Percentiles rank a stretch among this genome's conserved stretches.
Evolutionary conservation across 2,113 vertebrate species (phyloP).

Genomic region (Trematomus loennbergii): DNA sequence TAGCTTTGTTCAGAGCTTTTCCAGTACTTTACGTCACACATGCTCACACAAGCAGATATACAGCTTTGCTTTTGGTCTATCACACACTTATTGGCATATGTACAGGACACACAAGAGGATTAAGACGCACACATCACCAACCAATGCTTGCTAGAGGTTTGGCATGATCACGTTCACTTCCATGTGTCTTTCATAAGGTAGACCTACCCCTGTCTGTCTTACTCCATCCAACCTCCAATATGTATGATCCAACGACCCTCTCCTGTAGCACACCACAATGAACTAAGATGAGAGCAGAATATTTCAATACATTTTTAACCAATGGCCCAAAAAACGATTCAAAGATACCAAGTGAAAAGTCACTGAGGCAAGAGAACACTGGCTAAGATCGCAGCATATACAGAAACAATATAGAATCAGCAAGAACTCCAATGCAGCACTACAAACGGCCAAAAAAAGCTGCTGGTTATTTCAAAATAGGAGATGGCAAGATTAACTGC

Average conservation of each 20-base stretch:
- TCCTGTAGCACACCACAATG: neutral
- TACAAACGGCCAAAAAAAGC: neutral
- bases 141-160: neutral
- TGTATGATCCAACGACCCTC: conserved; percentile 13
- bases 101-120: neutral
- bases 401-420: no score
- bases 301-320: neutral
- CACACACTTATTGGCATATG: conserved; percentile 15
- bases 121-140: neutral
- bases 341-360: no score
- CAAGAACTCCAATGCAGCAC: no score
- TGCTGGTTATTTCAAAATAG: no score
- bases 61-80: conserved; percentile 4
- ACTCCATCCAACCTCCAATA: conserved; percentile 1
- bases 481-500: no score
- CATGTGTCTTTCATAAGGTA: conserved; percentile 49
- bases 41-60: conserved; percentile 19
- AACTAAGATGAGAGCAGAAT: neutral
- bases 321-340: no score
- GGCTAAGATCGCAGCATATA: no score
- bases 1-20: conserved; percentile 47
- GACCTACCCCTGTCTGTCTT: conserved; percentile 9
- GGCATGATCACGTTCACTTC: neutral
- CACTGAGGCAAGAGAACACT: no score
- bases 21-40: neutral